Evolutionary conservation across 2,113 vertebrate genomes (phyloP).

Genomic region (Zosterops hypoxanthus): DNA sequence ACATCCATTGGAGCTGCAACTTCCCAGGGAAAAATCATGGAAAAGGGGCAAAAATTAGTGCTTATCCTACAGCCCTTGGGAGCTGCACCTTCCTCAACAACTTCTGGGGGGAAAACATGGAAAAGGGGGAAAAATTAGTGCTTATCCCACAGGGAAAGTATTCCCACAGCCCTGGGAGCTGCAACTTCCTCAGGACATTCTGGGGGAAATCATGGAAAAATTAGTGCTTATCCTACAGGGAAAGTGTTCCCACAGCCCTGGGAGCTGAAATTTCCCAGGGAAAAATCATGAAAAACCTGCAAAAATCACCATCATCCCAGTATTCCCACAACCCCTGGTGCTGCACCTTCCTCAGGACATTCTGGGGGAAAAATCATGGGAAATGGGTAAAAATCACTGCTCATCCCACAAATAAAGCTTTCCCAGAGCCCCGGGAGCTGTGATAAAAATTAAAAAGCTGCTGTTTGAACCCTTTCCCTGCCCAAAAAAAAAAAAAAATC

Average conservation of each 20-base stretch:
- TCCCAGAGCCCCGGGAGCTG: not conserved
- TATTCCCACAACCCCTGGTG: slow-evolving; percentile 52
- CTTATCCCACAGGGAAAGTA: too few relatives aligned
- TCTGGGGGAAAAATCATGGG: not conserved
- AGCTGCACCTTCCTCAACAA: too few relatives aligned
- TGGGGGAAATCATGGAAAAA: too few relatives aligned
- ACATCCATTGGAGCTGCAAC: fast-evolving
- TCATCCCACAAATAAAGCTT: fast-evolving
- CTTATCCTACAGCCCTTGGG: too few relatives aligned
- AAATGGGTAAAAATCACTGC: not conserved
- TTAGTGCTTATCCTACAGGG: not conserved
- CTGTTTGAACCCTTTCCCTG: not conserved
- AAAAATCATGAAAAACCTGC: fast-evolving
- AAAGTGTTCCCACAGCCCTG: not conserved
- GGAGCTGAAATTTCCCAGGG: not conserved
- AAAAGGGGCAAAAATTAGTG: not conserved
- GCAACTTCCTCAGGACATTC: too few relatives aligned
- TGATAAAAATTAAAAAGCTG: not conserved
- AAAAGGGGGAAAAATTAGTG: not conserved
- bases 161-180: too few relatives aligned
- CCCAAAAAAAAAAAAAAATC: not conserved
- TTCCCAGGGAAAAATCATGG: not conserved
- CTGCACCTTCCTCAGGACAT: slow-evolving; percentile 77
- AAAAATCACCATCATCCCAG: not conserved
- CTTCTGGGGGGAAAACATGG: not conserved